phyloP scores from a whole-genome alignment of 2,888 invertebrate genomes.

The Zootermopsis nevadensis region DNA sequence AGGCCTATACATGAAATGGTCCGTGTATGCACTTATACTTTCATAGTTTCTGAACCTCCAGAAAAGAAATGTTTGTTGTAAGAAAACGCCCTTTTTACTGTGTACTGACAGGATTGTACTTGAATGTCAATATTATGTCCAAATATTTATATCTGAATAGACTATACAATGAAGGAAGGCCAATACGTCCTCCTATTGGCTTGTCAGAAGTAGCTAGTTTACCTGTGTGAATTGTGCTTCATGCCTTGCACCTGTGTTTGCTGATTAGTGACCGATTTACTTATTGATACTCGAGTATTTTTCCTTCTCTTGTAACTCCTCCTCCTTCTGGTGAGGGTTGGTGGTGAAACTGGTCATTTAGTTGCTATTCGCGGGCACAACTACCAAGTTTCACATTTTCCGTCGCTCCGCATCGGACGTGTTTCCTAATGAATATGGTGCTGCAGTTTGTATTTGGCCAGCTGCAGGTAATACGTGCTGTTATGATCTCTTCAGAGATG shows the following conservation, averaged over 20 bases:
- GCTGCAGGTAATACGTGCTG: neutral
- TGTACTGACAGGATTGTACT: neutral
- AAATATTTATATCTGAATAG: slow-evolving; percentile 19
- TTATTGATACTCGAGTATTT: slow-evolving; percentile 32
- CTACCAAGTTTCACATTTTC: neutral
- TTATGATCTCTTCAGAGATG: no score
- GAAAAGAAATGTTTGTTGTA: no score
- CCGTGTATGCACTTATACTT: no score
- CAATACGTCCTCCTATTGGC: neutral
- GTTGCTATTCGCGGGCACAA: neutral
- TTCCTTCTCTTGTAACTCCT: slow-evolving; percentile 16
- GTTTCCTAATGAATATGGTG: neutral
- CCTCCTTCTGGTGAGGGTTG: neutral
- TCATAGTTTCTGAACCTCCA: no score
- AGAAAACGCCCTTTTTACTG: no score
- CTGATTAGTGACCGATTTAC: slow-evolving; percentile 47
- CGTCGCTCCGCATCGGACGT: neutral
- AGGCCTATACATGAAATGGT: no score
- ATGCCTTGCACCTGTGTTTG: slow-evolving; percentile 45
- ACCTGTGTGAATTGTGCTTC: slow-evolving; percentile 24
- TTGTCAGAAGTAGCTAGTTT: slow-evolving; percentile 18
- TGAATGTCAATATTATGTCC: slow-evolving; percentile 11
- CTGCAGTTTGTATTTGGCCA: neutral
- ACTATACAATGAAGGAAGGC: slow-evolving; percentile 14
- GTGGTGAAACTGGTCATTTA: neutral